Evolutionary conservation across 2,888 invertebrate species (phyloP), one percentile per base, ranked within the genome.

Genomic region (Spilarctia lutea): DNA sequence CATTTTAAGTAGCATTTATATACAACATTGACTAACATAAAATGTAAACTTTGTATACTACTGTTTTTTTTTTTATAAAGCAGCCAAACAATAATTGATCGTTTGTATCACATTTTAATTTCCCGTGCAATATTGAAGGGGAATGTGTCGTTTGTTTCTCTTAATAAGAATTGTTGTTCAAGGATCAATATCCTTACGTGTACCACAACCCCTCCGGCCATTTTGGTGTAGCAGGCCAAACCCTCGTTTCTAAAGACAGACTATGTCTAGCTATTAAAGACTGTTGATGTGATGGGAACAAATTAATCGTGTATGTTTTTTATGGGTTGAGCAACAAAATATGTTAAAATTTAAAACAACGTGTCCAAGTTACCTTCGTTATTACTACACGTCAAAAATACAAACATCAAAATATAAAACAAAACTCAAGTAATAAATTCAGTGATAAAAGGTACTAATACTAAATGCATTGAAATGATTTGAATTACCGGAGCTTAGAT

Each of bases 1-100:
- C 87, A 86, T 86, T 87, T 83, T 79, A 81, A 63, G 52, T 83
- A 82, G 81, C 79, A 81, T 81, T 83, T 83, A 83, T 82, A 65
- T 83, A 72, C 63, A 66, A 68, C 75, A 69, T 52, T 24, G 66
- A 13, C 75, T 33, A 68, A 13, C 63, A 67, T 80, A 35, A 63
- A 75, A 70, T 66, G 63, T 39, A 48, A 76, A 69, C 68, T 68
- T 30, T 73, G 70, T 74, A 30, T n/a, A 73, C 73, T 80, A 73
- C 75, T 68, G 13, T 75, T 65, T 73, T 52, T 74, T 75, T 75
- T 75, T 79, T 71, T 75, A 52, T 72, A 69, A n/a, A 68, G n/a
- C 39, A 72, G 52, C 27, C 13, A 39, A 71, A 70, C 0, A n/a
- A 13, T 16, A 4, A 27, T 30, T 16, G 16, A 30, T 63, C 0